Conservation (phyloP, 53 echinoderm and acorn worm species). For the Holothuria leucospilota region DNA sequence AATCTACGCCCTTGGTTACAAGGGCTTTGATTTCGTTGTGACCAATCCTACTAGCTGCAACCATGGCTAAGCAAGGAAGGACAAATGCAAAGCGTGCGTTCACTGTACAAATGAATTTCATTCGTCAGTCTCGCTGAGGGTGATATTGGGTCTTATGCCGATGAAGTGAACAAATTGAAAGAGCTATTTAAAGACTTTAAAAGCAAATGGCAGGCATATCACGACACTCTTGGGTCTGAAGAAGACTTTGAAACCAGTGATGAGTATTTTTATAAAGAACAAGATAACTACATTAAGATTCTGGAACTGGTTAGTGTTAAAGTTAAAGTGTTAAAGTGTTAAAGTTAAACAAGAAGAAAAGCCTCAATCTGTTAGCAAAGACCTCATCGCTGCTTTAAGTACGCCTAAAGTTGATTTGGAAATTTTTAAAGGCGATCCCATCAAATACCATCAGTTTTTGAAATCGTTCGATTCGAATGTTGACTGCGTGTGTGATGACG, state of each 20-base stretch:
- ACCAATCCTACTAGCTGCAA: no score
- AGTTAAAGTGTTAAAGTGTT: neutral
- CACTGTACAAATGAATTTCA: constrained; percentile 18
- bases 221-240: constrained; percentile 14
- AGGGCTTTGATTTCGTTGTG: no score
- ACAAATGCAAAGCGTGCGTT: no score
- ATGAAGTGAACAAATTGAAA: constrained; percentile 11
- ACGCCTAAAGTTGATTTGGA: constrained; percentile 52
- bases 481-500: constrained; percentile 41
- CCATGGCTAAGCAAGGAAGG: no score
- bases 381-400: no score
- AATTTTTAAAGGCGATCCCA: constrained; percentile 41
- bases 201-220: neutral
- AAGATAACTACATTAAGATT: constrained; percentile 24
- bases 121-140: constrained; percentile 10
- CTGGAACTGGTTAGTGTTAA: constrained; percentile 10
- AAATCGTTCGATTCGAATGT: constrained; percentile 55
- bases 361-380: constrained; percentile 22
- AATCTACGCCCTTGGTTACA: no score
- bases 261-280: constrained; percentile 40
- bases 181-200: no score
- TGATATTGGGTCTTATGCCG: neutral
- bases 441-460: no score
- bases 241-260: constrained; percentile 26
- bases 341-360: constrained; percentile 31